phyloP scores from a whole-genome alignment of 2,113 vertebrate species.

The Candoia aspera region DNA sequence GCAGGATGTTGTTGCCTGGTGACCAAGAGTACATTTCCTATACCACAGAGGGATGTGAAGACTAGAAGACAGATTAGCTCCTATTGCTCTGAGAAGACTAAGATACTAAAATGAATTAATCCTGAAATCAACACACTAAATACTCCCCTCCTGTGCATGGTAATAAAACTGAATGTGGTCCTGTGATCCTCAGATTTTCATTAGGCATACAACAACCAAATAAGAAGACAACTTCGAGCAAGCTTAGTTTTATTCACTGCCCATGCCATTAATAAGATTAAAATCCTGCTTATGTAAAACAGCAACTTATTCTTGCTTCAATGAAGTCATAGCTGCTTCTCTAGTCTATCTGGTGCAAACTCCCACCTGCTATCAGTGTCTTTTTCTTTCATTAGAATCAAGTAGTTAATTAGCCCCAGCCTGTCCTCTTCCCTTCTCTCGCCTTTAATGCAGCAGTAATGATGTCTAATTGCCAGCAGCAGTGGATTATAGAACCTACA shows the following conservation, averaged over 20 bases:
- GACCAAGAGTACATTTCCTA: constrained; percentile 74
- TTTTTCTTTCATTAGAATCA: constrained; percentile 81
- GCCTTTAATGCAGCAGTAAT: constrained; percentile 78
- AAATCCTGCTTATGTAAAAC: constrained; percentile 58
- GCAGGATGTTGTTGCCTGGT: constrained; percentile 75
- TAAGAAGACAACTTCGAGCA: constrained; percentile 26
- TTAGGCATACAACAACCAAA: constrained; percentile 41
- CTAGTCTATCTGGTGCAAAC: constrained; percentile 68
- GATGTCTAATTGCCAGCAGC: constrained; percentile 83
- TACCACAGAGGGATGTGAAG: constrained; percentile 67
- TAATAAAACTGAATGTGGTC: constrained; percentile 36
- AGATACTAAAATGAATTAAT: constrained; percentile 57
- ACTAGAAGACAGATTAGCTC: constrained; percentile 63
- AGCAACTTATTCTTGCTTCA: constrained; percentile 67
- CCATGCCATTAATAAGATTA: constrained; percentile 52
- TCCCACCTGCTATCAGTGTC: constrained; percentile 77
- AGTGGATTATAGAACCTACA: constrained; percentile 76
- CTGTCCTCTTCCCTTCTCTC: constrained; percentile 78
- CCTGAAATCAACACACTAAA: constrained; percentile 42
- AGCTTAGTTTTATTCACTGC: constrained; percentile 1
- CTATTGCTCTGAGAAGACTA: constrained; percentile 56
- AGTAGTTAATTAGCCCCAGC: constrained; percentile 83
- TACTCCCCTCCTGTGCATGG: constrained; percentile 43
- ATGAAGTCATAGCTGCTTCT: constrained; percentile 67
- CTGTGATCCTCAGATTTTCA: constrained; percentile 51